These are phyloP conservation scores for Lepidurus couesii DNA, from an alignment of 1,140 invertebrate genomes.

Conservation along the genomic window DNA sequence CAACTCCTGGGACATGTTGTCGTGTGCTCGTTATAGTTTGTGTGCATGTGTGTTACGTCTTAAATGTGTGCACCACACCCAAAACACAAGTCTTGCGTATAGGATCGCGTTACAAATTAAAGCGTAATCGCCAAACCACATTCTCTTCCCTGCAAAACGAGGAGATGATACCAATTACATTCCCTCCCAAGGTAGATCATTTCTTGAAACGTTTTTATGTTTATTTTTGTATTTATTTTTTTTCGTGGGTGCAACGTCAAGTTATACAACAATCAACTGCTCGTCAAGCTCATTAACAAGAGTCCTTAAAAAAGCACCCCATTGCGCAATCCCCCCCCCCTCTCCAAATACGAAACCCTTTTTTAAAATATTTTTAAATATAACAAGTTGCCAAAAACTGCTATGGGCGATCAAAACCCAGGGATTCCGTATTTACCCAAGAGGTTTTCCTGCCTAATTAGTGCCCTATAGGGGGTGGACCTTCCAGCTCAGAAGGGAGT, in stretches of 20 bases:
- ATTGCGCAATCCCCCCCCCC: not conserved
- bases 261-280: constrained; percentile 4
- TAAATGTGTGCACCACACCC: not conserved
- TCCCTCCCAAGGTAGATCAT: too few species aligned
- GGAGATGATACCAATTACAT: too few species aligned
- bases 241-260: not conserved
- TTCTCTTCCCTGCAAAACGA: not conserved
- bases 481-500: not conserved
- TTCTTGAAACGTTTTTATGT: too few species aligned
- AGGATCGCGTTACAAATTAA: constrained; percentile 4
- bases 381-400: not conserved
- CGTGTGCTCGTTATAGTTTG: not conserved
- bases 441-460: constrained; percentile 18
- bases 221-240: not conserved
- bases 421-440: constrained; percentile 21
- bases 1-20: not conserved
- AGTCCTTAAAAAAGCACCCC: constrained; percentile 1
- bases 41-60: not conserved
- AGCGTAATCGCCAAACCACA: not conserved
- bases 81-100: not conserved
- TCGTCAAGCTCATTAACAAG: not conserved
- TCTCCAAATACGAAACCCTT: too few species aligned
- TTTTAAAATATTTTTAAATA: too few species aligned
- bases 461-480: not conserved
- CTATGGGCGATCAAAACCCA: not conserved